Percentiles rank a stretch among this genome's conserved stretches.
These are phyloP conservation scores for Platyrinchus mystaceus DNA, from an alignment of 2,797 vertebrate species.

Conservation along the genomic window DNA sequence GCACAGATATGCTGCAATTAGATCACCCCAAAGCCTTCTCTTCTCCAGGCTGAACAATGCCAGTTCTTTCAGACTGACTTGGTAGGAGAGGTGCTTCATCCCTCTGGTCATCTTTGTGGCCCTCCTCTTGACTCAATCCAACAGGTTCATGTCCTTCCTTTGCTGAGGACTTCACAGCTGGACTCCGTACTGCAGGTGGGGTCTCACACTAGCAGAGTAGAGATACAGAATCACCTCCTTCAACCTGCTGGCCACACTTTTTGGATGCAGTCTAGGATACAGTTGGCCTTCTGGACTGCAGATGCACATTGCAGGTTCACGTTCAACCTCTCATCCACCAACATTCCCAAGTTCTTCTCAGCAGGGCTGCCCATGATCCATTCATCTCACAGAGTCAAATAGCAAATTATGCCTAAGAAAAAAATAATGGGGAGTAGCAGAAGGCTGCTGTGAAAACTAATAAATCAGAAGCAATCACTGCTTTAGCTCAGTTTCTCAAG, in stretches of 20 bases:
- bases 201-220: background rate
- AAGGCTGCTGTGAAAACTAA: background rate
- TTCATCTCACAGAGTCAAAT: background rate
- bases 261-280: background rate
- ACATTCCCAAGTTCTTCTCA: background rate
- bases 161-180: background rate
- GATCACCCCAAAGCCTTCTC: background rate
- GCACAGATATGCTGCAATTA: background rate
- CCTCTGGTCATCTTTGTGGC: background rate
- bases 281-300: background rate
- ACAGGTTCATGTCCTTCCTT: background rate
- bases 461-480: constrained; percentile 1
- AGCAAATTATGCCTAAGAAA: background rate
- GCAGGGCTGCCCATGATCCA: background rate
- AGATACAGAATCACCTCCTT: background rate
- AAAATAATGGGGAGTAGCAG: background rate
- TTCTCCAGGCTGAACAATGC: background rate
- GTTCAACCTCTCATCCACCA: background rate
- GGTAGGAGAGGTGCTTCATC: background rate
- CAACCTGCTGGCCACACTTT: background rate
- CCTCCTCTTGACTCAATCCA: background rate
- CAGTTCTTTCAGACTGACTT: background rate
- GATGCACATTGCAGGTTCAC: background rate
- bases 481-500: constrained; percentile 37
- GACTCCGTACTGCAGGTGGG: background rate